phyloP scores from a whole-genome alignment of 2,797 vertebrate genomes.

The Malurus leucopterus region DNA sequence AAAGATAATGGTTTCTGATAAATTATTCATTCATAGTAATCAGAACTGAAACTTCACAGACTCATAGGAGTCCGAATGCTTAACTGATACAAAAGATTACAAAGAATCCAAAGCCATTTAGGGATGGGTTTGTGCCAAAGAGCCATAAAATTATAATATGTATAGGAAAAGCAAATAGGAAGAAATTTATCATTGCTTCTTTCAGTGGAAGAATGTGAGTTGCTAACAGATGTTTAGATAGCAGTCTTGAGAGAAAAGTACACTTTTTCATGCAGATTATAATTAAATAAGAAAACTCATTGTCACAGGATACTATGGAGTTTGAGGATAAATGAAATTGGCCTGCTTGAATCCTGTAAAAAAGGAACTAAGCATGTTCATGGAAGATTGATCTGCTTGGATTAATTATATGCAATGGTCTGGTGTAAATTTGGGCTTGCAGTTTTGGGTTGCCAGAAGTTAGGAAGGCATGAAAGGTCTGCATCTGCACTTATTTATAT shows the following conservation, averaged over 20 bases:
- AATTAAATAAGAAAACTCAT: background rate
- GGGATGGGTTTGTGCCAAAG: background rate
- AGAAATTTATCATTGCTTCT: background rate
- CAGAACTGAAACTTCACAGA: background rate
- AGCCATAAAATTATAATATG: background rate
- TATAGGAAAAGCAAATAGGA: background rate
- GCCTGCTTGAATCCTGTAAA: background rate
- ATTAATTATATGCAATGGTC: background rate
- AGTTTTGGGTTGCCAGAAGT: background rate
- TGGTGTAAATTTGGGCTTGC: background rate
- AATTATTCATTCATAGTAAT: background rate
- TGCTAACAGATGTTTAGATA: background rate
- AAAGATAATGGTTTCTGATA: background rate
- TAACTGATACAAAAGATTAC: background rate
- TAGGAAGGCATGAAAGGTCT: background rate
- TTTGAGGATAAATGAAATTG: background rate
- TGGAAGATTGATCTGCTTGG: background rate
- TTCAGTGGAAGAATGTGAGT: background rate
- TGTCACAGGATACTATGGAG: background rate
- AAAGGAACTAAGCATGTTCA: background rate
- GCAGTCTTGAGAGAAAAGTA: background rate
- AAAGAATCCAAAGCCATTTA: background rate
- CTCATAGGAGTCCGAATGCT: background rate
- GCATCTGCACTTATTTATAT: background rate
- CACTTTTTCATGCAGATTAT: background rate